A percentile compares a stretch with the other conserved stretches of the same genome.
Evolutionary conservation across 2,888 invertebrate genomes (phyloP).

Genomic region (Platycheirus rosarum): DNA sequence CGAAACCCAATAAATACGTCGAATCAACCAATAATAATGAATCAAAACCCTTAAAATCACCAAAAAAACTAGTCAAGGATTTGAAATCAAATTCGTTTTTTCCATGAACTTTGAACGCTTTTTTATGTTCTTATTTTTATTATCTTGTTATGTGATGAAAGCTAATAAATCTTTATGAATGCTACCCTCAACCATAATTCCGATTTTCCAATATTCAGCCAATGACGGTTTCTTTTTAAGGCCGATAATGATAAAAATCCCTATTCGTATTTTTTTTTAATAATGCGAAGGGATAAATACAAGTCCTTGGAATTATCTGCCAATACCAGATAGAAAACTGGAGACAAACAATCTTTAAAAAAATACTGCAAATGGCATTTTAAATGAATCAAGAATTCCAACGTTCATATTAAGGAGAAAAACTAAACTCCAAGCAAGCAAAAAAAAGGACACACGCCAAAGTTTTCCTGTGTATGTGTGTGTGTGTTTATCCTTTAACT

Average conservation of each 20-base stretch:
- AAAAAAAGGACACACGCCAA: constrained; percentile 23
- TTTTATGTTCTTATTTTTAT: constrained; percentile 3
- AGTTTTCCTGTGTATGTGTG: not conserved
- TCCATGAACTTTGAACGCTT: not conserved
- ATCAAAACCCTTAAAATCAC: too few relatives aligned
- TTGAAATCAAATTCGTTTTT: not conserved
- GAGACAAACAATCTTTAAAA: constrained; percentile 10
- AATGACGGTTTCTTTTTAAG: constrained; percentile 18
- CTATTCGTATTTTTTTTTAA: constrained; percentile 1
- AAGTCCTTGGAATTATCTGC: constrained; percentile 30
- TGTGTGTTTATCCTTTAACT: not conserved
- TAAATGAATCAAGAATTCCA: constrained; percentile 42
- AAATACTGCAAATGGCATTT: constrained; percentile 55
- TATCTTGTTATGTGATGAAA: not conserved
- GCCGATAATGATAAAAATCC: constrained; percentile 12
- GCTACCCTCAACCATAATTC: not conserved
- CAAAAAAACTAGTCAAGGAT: too few relatives aligned
- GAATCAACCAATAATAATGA: too few relatives aligned
- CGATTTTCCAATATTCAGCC: constrained; percentile 2
- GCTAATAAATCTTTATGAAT: constrained; percentile 15
- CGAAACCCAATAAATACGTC: too few relatives aligned
- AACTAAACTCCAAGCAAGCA: not conserved
- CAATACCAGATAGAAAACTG: not conserved
- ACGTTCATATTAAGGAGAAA: not conserved
- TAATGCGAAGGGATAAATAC: constrained; percentile 1